phyloP scores from a whole-genome alignment of 2,797 vertebrate genomes.

The Carcharodon carcharias region DNA sequence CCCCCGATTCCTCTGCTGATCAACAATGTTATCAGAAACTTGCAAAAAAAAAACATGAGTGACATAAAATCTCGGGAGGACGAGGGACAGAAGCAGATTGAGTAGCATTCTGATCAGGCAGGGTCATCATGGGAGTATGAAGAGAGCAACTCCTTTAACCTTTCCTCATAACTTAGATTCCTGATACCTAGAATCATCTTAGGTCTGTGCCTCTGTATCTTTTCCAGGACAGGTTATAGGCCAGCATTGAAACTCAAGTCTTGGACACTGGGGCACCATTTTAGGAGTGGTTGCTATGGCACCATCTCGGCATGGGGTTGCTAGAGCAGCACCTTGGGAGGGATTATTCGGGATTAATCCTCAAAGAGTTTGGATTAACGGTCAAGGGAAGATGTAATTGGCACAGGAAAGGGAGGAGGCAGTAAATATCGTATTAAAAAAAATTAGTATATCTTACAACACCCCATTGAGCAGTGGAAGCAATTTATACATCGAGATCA shows the following conservation, averaged over 20 bases:
- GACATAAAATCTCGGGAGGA: background rate
- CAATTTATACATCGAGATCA: background rate
- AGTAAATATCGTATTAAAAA: background rate
- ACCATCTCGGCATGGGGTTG: background rate
- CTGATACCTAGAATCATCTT: background rate
- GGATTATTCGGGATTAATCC: background rate
- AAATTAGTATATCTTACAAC: background rate
- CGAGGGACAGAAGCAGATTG: background rate
- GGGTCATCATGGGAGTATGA: background rate
- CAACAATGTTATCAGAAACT: conserved; percentile 12
- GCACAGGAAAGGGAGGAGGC: background rate
- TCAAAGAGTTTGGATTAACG: background rate
- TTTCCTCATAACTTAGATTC: conserved; percentile 29
- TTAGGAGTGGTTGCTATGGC: background rate
- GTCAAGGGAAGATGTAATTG: background rate
- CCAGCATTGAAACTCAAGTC: background rate
- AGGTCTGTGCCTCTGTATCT: background rate
- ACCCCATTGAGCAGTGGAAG: background rate
- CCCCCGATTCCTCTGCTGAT: background rate
- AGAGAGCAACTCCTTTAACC: background rate
- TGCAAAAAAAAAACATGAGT: background rate
- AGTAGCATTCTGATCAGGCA: background rate
- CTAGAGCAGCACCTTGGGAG: background rate
- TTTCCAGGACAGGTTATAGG: background rate
- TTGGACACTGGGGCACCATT: background rate